Conservation (phyloP, 2,113 vertebrate genomes). For the Benitochromis conjunctus region DNA sequence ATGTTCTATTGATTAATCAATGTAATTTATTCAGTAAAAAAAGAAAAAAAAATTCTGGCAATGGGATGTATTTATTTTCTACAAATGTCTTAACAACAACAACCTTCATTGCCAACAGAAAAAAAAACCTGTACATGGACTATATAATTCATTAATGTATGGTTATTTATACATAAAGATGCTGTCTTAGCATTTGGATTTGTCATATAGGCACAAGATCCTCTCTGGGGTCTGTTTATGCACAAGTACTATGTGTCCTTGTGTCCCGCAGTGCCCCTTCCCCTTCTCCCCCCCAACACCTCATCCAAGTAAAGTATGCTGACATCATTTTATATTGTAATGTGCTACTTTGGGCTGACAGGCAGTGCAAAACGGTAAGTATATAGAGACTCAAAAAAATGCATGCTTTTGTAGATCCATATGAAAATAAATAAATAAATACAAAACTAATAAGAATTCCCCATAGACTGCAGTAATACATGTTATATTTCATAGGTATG, state of each 20-base stretch:
- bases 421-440: conserved; percentile 56
- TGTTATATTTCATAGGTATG: background rate
- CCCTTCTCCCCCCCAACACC: background rate
- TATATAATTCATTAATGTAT: conserved; percentile 23
- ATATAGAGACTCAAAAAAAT: conserved; percentile 26
- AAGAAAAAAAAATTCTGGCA: conserved; percentile 29
- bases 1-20: conserved; percentile 44
- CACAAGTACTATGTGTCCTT: conserved; percentile 13
- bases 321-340: conserved; percentile 55
- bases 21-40: conserved; percentile 53
- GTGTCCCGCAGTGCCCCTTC: background rate
- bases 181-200: conserved; percentile 51
- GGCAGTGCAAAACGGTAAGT: conserved; percentile 68
- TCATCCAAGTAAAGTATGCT: conserved; percentile 15
- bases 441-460: background rate
- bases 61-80: conserved; percentile 27
- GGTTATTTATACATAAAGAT: conserved; percentile 31
- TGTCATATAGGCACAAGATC: conserved; percentile 66
- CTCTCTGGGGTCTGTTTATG: conserved; percentile 36
- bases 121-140: conserved; percentile 22
- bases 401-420: conserved; percentile 75
- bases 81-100: conserved; percentile 26
- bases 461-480: background rate
- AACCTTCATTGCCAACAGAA: conserved; percentile 15
- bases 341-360: conserved; percentile 68